Base-by-base conservation (phyloP, 1,140 invertebrate species). In the Solenopsis fugax region DNA sequence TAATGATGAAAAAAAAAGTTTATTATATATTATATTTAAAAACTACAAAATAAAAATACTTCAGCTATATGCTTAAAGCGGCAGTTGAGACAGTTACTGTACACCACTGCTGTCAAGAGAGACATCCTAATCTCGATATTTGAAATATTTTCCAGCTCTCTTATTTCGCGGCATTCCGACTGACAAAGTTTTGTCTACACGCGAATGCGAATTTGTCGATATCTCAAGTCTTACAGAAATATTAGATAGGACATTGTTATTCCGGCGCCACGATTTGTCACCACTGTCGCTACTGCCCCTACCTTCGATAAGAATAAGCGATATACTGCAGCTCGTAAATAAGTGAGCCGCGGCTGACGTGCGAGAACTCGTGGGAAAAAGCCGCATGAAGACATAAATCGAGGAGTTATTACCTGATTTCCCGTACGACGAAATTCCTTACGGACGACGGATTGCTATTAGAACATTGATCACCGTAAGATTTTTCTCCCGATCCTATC, bases 391-490 rank as follows among this genome's bases (percentile, higher is more conserved):
- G 69, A 84, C 54, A 84, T 84, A 84, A 84, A 84, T 84, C 41
- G 69, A 50, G 41, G n/a, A 60, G 29, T 84, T 84, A 84, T 84
- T 84, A 84, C 56, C 54, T 75, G 80, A 84, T 84, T 60, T 75
- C 41, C 45, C 41, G 37, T 48, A 73, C 69, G 80, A 73, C 24
- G 67, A 84, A 84, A 84, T 84, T 58, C 54, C 54, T 73, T 67
- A 56, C 78, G 41, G 71, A 71, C 75, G 86, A 72, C 54, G 29
- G 56, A 82, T 87, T 73, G 84, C 67, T 73, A 84, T 89, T 89
- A 89, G 80, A 89, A 87, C 88, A 88, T 89, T 89, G 86, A 89
- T 89, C 84, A 76, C 76, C 60, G 75, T 86, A 89, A 75, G 86
- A 90, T 90, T 89, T 73, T 73, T 78, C 48, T 67, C 29, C 37